Conservation (phyloP, 2,888 invertebrate species). For the Lucinisca nassula region DNA sequence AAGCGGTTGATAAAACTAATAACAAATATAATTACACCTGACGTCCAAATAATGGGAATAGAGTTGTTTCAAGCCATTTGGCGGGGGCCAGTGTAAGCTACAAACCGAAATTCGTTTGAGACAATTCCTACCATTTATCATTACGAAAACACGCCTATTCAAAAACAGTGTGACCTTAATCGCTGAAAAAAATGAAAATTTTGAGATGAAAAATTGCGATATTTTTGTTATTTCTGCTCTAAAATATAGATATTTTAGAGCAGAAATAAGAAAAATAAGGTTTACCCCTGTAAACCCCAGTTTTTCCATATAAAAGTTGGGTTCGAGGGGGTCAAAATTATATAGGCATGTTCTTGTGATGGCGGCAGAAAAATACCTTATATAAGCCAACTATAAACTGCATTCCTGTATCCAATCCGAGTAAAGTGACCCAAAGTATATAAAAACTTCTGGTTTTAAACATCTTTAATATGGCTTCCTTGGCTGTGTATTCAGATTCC, state of each 20-base stretch:
- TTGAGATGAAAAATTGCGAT: background rate
- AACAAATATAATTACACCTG: too few relatives aligned
- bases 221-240: background rate
- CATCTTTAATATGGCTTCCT: conserved; percentile 14
- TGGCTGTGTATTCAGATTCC: background rate
- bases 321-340: background rate
- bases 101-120: too few relatives aligned
- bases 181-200: too few relatives aligned
- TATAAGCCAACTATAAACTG: conserved; percentile 48
- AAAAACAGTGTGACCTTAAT: too few relatives aligned
- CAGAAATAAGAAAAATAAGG: background rate
- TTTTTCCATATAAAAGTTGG: background rate
- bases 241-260: too few relatives aligned
- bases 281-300: background rate
- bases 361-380: conserved; percentile 30
- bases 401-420: conserved; percentile 30
- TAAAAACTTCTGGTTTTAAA: conserved; percentile 33
- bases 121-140: too few relatives aligned
- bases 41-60: too few relatives aligned
- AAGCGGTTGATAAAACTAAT: too few relatives aligned
- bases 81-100: too few relatives aligned
- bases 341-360: background rate
- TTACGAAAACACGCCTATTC: too few relatives aligned
- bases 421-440: conserved; percentile 22
- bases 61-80: too few relatives aligned